A percentile compares a stretch with the other conserved stretches of the same genome.
phyloP scores from a whole-genome alignment of 1,140 invertebrate species.

The Caenorhabditis briggsae region DNA sequence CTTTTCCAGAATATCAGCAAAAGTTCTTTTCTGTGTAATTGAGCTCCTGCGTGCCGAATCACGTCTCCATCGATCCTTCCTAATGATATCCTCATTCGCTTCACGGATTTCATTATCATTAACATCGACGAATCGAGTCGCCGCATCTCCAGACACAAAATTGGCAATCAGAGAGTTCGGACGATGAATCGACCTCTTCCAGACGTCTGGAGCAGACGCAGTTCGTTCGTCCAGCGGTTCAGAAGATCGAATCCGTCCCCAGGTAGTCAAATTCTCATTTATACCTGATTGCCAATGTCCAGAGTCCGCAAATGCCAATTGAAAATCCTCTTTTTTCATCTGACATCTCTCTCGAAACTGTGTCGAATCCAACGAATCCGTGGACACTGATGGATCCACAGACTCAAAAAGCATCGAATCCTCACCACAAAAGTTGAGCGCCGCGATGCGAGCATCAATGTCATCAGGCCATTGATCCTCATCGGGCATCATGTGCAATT shows the following conservation, averaged over 20 bases:
- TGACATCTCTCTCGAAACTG: constrained; percentile 69
- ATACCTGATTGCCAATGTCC: constrained; percentile 72
- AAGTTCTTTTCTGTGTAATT: constrained; percentile 64
- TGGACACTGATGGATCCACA: constrained; percentile 70
- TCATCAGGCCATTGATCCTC: constrained; percentile 65
- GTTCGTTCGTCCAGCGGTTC: constrained; percentile 64
- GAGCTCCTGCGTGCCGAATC: constrained; percentile 67
- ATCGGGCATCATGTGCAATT: constrained; percentile 69
- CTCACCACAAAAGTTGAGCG: constrained; percentile 72
- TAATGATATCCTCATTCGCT: constrained; percentile 66
- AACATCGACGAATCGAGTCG: constrained; percentile 71
- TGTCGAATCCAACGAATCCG: constrained; percentile 68
- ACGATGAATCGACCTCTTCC: constrained; percentile 30
- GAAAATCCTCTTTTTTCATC: constrained; percentile 77
- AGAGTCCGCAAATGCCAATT: constrained; percentile 75
- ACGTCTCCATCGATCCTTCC: constrained; percentile 62
- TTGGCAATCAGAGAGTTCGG: constrained; percentile 70
- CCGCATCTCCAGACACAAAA: constrained; percentile 69
- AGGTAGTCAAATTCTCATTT: constrained; percentile 64
- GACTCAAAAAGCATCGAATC: constrained; percentile 55
- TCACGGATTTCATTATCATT: constrained; percentile 77
- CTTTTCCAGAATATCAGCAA: constrained; percentile 64
- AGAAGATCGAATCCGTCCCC: constrained; percentile 64
- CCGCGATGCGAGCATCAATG: constrained; percentile 74
- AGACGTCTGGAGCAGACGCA: constrained; percentile 57